phyloP scores from a whole-genome alignment of 2,888 invertebrate genomes.

The Apocheima hispidaria region DNA sequence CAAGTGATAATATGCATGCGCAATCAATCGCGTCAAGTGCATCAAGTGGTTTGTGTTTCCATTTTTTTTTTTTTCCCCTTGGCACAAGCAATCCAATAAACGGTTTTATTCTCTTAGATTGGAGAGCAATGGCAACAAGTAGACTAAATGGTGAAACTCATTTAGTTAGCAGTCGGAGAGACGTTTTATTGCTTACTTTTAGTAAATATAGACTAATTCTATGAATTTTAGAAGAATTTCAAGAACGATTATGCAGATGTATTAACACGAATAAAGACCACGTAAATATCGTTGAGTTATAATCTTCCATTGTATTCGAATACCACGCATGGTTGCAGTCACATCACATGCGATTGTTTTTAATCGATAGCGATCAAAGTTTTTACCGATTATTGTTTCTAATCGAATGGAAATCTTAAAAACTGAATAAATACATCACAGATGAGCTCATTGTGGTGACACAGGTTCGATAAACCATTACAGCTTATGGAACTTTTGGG shows the following conservation, averaged over 20 bases:
- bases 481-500: background rate
- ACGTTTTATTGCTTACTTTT: too few species aligned
- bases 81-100: too few species aligned
- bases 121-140: too few species aligned
- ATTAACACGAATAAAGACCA: conserved; percentile 17
- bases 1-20: too few species aligned
- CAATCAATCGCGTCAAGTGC: too few species aligned
- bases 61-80: too few species aligned
- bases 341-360: conserved; percentile 29
- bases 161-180: too few species aligned
- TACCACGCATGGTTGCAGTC: conserved; percentile 26
- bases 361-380: conserved; percentile 28
- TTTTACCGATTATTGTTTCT: conserved; percentile 30
- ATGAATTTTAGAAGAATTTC: background rate
- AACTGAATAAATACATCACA: conserved; percentile 6
- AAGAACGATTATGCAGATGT: conserved; percentile 2
- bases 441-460: background rate
- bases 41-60: too few species aligned
- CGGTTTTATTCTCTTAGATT: too few species aligned
- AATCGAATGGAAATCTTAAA: conserved; percentile 28
- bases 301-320: conserved; percentile 22
- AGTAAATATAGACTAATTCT: background rate
- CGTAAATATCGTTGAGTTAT: conserved; percentile 25
- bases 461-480: background rate
- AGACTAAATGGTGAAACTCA: too few species aligned